Conservation (phyloP, 2,888 invertebrate genomes). For the Nymphalis polychloros region DNA sequence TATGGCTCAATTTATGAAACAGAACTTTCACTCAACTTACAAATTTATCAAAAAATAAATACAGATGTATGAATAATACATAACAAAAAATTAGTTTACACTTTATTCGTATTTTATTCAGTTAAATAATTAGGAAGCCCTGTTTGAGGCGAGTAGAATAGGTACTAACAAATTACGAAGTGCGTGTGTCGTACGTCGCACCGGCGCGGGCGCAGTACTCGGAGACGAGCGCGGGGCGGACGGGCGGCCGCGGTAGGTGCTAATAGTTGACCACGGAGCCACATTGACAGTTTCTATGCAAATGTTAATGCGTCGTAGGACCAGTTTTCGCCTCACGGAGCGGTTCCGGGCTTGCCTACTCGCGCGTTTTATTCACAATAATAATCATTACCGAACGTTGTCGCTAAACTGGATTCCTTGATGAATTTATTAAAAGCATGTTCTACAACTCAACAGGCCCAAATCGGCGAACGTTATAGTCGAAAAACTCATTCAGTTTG, state of each 20-base stretch:
- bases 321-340: constrained; percentile 73
- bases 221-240: constrained; percentile 26
- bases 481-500: constrained; percentile 28
- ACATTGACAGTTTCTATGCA: constrained; percentile 80
- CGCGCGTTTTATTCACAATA: constrained; percentile 68
- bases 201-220: constrained; percentile 27
- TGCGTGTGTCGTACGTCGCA: constrained; percentile 27
- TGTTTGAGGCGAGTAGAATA: constrained; percentile 4
- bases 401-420: constrained; percentile 61
- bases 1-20: not conserved
- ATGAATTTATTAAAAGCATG: constrained; percentile 50
- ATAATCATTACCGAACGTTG: constrained; percentile 60
- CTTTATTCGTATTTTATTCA: too few species aligned
- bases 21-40: not conserved
- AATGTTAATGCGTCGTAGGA: constrained; percentile 76
- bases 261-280: constrained; percentile 71
- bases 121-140: not conserved
- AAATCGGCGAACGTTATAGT: constrained; percentile 31
- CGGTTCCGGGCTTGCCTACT: constrained; percentile 75
- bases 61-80: not conserved
- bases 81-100: too few species aligned
- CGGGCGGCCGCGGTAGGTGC: constrained; percentile 58
- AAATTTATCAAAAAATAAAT: not conserved
- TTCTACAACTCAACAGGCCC: constrained; percentile 36
- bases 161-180: constrained; percentile 5